Evolutionary conservation across 2,113 vertebrate genomes (phyloP).

Genomic region (Lasiurus cinereus): DNA sequence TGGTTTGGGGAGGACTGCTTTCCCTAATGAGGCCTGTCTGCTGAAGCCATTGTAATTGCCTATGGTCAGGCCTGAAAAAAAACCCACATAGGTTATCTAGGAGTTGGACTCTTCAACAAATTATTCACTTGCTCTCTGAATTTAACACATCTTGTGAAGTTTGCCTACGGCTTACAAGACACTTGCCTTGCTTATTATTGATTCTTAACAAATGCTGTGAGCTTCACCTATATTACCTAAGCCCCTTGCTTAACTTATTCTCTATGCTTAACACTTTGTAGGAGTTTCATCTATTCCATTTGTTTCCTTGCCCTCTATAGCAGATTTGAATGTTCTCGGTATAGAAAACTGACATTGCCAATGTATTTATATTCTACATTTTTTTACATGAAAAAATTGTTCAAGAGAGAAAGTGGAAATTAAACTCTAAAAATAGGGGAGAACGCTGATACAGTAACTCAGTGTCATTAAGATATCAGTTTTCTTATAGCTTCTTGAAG

Average conservation of each 20-base stretch:
- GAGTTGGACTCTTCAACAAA: background rate
- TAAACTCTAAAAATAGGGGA: background rate
- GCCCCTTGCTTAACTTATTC: background rate
- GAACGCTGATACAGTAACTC: background rate
- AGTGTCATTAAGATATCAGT: background rate
- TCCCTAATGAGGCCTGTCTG: background rate
- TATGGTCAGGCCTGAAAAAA: background rate
- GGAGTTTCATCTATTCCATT: conserved; percentile 3
- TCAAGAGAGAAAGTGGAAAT: background rate
- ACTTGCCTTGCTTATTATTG: conserved; percentile 23
- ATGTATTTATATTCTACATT: conserved; percentile 1
- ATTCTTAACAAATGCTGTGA: conserved; percentile 44
- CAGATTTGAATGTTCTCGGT: background rate
- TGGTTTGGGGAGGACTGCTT: background rate
- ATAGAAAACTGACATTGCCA: background rate
- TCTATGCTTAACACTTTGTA: background rate
- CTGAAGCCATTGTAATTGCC: background rate
- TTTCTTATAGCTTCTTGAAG: background rate
- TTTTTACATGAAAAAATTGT: background rate
- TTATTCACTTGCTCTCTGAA: background rate
- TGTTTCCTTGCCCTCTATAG: background rate
- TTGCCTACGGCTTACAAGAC: background rate
- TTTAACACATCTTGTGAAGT: conserved; percentile 22
- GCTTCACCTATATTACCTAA: conserved; percentile 22
- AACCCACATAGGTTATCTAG: background rate